Evolutionary conservation across 2,113 vertebrate genomes (phyloP), one percentile per base, ranked within the genome.

Genomic region (Hyperopisus bebe): DNA sequence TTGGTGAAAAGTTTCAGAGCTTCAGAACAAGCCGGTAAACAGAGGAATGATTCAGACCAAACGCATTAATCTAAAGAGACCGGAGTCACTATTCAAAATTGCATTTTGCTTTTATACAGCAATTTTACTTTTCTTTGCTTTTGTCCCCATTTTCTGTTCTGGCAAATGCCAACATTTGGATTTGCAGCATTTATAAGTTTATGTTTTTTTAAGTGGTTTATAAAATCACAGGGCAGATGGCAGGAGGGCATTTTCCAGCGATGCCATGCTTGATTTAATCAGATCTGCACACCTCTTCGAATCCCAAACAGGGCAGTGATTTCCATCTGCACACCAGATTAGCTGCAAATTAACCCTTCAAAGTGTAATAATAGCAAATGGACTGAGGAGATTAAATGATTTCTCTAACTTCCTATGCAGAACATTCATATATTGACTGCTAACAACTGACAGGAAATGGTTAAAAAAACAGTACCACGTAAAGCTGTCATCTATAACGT

Each of bases 211-310:
- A 87, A 87, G 6, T 53, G 85, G 48, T 87, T 87, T 87, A 55
- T 53, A 27, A 55, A 87, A 87, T 87, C 47, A 35, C 5, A 19
- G 48, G 85, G 85, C 85, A 87, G 85, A 87, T 87, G 85, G 85
- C 47, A 55, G 13, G n/a, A 80, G 39, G 31, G 74, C 74, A 55
- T 27, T 27, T 86, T 47, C n/a, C 47, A 50, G 84, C 17, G 48
- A 27, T 86, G 84, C 21, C 13, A 27, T 87, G 85, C 85, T 55
- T 87, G 85, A 53, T 55, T 87, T 87, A 87, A 87, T 87, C 85
- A 53, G 50, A 87, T 87, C 27, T 27, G 48, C 50, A 87, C 48
- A 87, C 50, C 48, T 87, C 85, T 87, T 87, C 11, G 39, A 87
- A 55, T 55, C 85, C 50, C 85, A 51, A 53, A 53, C 46, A 53